phyloP scores from a whole-genome alignment of 2,888 invertebrate genomes.

The Blera fallax region DNA sequence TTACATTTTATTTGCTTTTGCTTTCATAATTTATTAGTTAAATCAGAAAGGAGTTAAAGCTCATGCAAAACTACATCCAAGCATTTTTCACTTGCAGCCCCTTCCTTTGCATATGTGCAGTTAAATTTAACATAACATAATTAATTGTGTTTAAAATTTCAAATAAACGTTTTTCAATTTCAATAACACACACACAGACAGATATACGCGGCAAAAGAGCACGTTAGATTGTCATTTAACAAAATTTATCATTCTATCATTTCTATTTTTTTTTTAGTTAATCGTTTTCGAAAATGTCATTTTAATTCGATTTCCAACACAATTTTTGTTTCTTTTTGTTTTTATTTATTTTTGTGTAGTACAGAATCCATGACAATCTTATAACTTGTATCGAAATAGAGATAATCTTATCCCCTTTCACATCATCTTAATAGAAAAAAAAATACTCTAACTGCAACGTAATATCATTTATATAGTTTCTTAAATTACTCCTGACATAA shows the following conservation, averaged over 20 bases:
- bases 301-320: constrained; percentile 73
- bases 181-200: constrained; percentile 78
- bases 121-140: too few relatives aligned
- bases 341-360: neutral
- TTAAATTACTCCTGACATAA: constrained; percentile 9
- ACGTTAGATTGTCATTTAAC: constrained; percentile 72
- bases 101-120: constrained; percentile 50
- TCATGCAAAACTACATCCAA: constrained; percentile 50
- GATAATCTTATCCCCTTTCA: constrained; percentile 30
- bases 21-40: neutral
- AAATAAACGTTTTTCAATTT: constrained; percentile 7
- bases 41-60: neutral
- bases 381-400: constrained; percentile 19
- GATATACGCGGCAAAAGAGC: constrained; percentile 82
- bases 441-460: constrained; percentile 19
- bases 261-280: constrained; percentile 40
- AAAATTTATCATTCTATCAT: constrained; percentile 35
- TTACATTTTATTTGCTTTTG: too few relatives aligned
- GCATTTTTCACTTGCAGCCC: constrained; percentile 8
- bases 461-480: constrained; percentile 13
- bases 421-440: neutral
- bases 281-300: constrained; percentile 59
- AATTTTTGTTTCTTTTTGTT: neutral
- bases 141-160: constrained; percentile 4
- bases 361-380: constrained; percentile 25